Conservation (phyloP, 2,797 vertebrate species). For the Hydrophis major region DNA sequence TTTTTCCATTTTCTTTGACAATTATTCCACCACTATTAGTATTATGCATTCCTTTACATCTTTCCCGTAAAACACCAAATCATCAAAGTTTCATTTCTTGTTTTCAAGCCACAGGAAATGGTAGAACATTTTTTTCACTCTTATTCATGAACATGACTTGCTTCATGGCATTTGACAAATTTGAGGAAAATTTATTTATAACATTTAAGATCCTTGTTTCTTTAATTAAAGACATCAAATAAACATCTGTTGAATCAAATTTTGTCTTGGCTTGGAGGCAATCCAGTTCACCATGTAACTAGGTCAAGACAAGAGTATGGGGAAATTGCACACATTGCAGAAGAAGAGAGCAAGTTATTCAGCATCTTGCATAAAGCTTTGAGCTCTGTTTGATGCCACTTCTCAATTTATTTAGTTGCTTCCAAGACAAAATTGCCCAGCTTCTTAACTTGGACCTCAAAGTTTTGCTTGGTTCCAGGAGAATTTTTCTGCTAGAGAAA, state of each 20-base stretch:
- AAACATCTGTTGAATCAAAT: conserved; percentile 37
- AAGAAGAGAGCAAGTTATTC: neutral
- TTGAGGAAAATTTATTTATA: conserved; percentile 27
- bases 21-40: conserved; percentile 23
- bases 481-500: neutral
- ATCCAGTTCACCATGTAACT: neutral
- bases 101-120: conserved; percentile 29
- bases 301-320: neutral
- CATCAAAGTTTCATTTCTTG: conserved; percentile 12
- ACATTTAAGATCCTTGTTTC: conserved; percentile 22
- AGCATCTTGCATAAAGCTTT: neutral
- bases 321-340: too few species aligned
- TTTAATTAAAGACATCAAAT: conserved; percentile 43
- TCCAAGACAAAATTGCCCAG: neutral
- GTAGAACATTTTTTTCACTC: neutral
- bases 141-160: conserved; percentile 8
- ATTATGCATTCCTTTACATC: conserved; percentile 21
- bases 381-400: neutral
- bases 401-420: neutral
- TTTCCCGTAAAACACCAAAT: conserved; percentile 27
- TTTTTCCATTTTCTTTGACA: conserved; percentile 12
- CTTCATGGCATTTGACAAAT: conserved; percentile 20
- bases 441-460: neutral
- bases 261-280: neutral
- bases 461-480: neutral